Evolutionary conservation across 37 sponge, comb jelly and placozoan genomes (phyloP), one percentile per base, ranked within the genome.

Genomic region (Eunapius fragilis): DNA sequence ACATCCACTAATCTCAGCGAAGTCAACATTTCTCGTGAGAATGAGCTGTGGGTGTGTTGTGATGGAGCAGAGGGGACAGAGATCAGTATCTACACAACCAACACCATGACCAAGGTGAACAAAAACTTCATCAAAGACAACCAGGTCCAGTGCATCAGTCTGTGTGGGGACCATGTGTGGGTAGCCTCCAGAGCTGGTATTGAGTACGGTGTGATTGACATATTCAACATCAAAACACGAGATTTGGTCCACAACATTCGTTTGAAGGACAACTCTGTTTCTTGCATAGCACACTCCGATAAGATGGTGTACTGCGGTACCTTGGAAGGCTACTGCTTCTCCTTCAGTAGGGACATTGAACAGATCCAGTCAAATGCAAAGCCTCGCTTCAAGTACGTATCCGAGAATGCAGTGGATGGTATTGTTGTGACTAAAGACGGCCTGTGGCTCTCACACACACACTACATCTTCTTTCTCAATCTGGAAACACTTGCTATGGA

Each of bases 141-240:
- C 77, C 94, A 94, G 37, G 88, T 94, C 11, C 88, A 89, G 49
- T 87, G 86, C 38, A 85, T 94, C 75, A 30, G 68, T 27, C 72
- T 85, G 58, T 94, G 94, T 38, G 81, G 85, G 6, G 86, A 94
- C 50, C 91, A 90, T 76, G 91, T 90, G 45, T 94, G 94, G 94
- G 88, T 94, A 68, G 88, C 87, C 2, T 90, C 91, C 9, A 41
- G 88, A 67, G 88, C 88, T 68, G 94, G 94, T 2, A 81, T 90
- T 9, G 94, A 94, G 24, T 94, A 78, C 78, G 88, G 91, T 9
- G 91, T 87, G 35, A 88, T 90, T 32, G 91, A 94, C 71, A 94
- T 94, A 35, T 94, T 87, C 85, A 90, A 70, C 32, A 70, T 84
- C 14, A 31, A 36, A 68, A 67, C 79, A 2, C 67, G 77, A 48